Evolutionary conservation across 2,888 invertebrate species (phyloP).

Genomic region (Alloplasta piceator): DNA sequence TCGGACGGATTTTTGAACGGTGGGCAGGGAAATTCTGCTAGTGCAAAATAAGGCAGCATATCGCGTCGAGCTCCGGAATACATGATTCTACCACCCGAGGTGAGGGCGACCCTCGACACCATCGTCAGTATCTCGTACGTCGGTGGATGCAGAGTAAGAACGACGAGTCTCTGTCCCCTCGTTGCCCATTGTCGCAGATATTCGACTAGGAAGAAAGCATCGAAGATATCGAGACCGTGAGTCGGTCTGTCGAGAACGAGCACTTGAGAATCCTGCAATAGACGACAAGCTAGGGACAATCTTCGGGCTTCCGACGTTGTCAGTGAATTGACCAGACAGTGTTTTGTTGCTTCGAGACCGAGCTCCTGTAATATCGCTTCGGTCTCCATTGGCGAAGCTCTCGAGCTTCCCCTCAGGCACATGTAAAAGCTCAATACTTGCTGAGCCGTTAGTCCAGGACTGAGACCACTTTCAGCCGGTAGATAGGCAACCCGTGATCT

Average conservation of each 20-base stretch:
- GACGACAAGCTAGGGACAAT: constrained; percentile 94
- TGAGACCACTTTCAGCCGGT: constrained; percentile 90
- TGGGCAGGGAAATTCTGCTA: constrained; percentile 96
- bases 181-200: constrained; percentile 96
- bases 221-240: constrained; percentile 96
- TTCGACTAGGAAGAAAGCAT: constrained; percentile 97
- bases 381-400: constrained; percentile 87
- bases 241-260: constrained; percentile 95
- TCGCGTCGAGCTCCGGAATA: constrained; percentile 95
- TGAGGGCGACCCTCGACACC: constrained; percentile 92
- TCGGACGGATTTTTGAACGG: constrained; percentile 98
- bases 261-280: constrained; percentile 93
- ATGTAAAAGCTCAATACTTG: constrained; percentile 95
- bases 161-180: constrained; percentile 89
- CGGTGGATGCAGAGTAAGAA: constrained; percentile 96
- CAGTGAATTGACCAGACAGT: constrained; percentile 92
- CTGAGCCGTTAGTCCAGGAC: constrained; percentile 94
- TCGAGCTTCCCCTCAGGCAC: constrained; percentile 88
- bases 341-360: constrained; percentile 94
- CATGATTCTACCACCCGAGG: constrained; percentile 96
- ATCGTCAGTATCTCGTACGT: constrained; percentile 98
- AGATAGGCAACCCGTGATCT: constrained; percentile 90
- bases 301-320: constrained; percentile 95
- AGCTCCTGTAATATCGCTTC: constrained; percentile 95
- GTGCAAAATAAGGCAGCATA: constrained; percentile 95